Conservation (phyloP, 2,113 vertebrate genomes). For the Carollia perspicillata region DNA sequence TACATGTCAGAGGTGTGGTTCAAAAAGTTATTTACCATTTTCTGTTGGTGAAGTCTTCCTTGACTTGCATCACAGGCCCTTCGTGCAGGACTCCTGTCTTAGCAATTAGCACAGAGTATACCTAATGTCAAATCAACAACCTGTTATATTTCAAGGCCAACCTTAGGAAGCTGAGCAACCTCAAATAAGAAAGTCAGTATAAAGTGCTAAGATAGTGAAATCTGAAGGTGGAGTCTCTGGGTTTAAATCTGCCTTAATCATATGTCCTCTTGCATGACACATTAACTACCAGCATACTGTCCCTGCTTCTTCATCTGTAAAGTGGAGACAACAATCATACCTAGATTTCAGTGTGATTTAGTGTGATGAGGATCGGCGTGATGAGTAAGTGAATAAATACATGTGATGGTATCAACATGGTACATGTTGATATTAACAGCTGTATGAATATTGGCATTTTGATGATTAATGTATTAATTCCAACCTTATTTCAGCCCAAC, state of each 20-base stretch:
- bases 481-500: neutral
- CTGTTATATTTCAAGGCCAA: neutral
- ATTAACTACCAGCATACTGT: no score
- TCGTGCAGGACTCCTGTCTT: neutral
- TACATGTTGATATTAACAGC: neutral
- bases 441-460: neutral
- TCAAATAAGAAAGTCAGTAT: neutral
- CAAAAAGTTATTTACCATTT: neutral
- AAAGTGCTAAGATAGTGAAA: neutral
- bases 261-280: rapidly evolving
- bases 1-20: neutral
- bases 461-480: neutral
- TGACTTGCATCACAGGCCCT: neutral
- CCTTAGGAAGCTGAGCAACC: no score
- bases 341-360: neutral
- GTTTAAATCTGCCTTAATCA: neutral
- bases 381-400: neutral
- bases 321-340: neutral
- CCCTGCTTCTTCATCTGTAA: neutral
- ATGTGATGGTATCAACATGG: neutral
- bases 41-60: neutral
- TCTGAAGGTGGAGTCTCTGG: neutral
- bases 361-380: neutral
- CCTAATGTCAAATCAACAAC: neutral
- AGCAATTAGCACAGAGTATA: neutral